These are phyloP conservation scores for Apis florea DNA, from an alignment of 1,140 invertebrate species.

Conservation along the genomic window DNA sequence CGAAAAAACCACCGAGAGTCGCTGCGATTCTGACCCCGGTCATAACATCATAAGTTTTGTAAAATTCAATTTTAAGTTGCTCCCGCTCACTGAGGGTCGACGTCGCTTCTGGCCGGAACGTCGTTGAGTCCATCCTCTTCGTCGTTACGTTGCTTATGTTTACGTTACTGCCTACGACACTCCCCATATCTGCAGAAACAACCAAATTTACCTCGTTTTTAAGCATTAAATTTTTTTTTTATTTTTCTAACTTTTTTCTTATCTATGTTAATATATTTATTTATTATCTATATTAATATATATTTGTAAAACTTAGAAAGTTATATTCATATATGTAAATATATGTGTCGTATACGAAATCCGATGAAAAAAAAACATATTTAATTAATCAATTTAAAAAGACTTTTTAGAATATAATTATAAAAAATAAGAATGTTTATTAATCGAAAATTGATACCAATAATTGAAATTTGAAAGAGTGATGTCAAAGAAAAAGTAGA, in stretches of 20 bases:
- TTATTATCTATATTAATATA: too few relatives aligned
- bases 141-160: slow-evolving; percentile 67
- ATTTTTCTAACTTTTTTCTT: neutral
- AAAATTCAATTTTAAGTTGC: slow-evolving; percentile 88
- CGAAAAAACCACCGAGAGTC: slow-evolving; percentile 93
- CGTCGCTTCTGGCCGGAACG: slow-evolving; percentile 73
- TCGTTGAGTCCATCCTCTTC: slow-evolving; percentile 68
- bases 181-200: slow-evolving; percentile 72
- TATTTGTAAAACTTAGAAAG: too few relatives aligned
- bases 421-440: too few relatives aligned
- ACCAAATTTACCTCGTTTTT: neutral
- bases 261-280: too few relatives aligned
- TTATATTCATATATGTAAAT: neutral
- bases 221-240: neutral
- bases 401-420: too few relatives aligned
- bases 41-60: slow-evolving; percentile 94
- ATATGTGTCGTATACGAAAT: too few relatives aligned
- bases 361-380: too few relatives aligned
- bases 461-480: too few relatives aligned
- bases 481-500: too few relatives aligned
- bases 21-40: slow-evolving; percentile 93
- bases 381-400: too few relatives aligned
- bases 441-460: too few relatives aligned
- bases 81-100: slow-evolving; percentile 80
- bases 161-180: slow-evolving; percentile 70